Evolutionary conservation across 2,888 invertebrate genomes (phyloP).

Genomic region (Watsonalla binaria): DNA sequence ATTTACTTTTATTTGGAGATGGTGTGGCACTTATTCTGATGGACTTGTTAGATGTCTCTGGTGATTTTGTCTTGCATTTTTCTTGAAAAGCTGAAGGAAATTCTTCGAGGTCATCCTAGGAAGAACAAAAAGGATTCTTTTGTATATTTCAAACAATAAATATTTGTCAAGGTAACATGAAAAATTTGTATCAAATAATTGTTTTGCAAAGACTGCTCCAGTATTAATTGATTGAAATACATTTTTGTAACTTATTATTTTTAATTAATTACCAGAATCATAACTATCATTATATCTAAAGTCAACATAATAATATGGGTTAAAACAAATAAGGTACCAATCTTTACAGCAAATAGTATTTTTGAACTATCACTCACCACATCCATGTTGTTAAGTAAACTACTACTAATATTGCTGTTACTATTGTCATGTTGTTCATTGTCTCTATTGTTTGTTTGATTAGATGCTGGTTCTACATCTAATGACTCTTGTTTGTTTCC

Average conservation of each 20-base stretch:
- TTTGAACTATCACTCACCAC: constrained; percentile 32
- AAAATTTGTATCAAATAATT: too few relatives aligned
- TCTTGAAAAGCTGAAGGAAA: constrained; percentile 25
- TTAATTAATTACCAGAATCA: too few relatives aligned
- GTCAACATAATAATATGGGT: too few relatives aligned
- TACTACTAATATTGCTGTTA: constrained; percentile 30
- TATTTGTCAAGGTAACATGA: too few relatives aligned
- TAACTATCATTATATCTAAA: too few relatives aligned
- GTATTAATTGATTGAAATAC: too few relatives aligned
- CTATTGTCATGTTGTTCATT: constrained; percentile 6
- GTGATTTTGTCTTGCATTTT: constrained; percentile 21
- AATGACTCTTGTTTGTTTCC: not conserved
- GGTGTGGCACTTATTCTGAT: constrained; percentile 38
- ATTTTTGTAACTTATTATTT: too few relatives aligned
- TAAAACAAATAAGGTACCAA: too few relatives aligned
- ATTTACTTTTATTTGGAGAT: constrained; percentile 29
- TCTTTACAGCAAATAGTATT: not conserved
- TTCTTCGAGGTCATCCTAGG: constrained; percentile 37
- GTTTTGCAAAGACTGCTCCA: too few relatives aligned
- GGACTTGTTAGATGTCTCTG: constrained; percentile 28
- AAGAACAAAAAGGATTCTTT: too few relatives aligned
- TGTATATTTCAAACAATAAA: too few relatives aligned
- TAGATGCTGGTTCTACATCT: constrained; percentile 7
- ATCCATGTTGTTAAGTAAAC: constrained; percentile 42
- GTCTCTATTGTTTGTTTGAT: not conserved